Evolutionary conservation across 1,140 invertebrate genomes (phyloP).

Genomic region (Ridgeia piscesae): DNA sequence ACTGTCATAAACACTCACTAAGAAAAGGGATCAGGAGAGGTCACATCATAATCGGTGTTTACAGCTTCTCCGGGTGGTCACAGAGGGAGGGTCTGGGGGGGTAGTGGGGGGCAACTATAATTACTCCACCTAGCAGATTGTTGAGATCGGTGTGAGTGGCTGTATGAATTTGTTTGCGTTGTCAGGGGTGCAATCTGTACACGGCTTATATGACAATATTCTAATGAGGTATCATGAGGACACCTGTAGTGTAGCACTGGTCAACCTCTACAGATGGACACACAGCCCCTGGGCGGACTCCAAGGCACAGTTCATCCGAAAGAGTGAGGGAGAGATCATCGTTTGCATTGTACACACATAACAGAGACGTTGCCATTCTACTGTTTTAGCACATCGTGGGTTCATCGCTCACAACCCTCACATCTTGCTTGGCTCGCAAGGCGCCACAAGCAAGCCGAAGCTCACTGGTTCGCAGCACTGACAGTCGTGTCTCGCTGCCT

Average conservation of each 20-base stretch:
- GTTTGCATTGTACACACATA: not conserved
- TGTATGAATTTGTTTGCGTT: not conserved
- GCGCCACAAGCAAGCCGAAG: no score
- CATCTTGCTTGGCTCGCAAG: not conserved
- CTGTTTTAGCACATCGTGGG: not conserved
- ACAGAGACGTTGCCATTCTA: not conserved
- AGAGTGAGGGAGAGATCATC: not conserved
- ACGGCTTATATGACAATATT: not conserved
- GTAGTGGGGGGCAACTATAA: not conserved
- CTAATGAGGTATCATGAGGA: not conserved
- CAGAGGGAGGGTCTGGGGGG: not conserved
- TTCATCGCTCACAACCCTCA: not conserved
- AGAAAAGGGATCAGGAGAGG: not conserved
- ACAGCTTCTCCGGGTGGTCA: not conserved
- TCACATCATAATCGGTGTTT: not conserved
- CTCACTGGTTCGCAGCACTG: not conserved
- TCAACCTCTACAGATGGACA: not conserved
- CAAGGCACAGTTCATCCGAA: not conserved
- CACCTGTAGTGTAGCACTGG: not conserved
- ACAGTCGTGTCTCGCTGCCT: not conserved
- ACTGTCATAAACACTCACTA: not conserved
- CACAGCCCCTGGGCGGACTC: not conserved
- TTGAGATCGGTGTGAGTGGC: not conserved
- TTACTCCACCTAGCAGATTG: not conserved
- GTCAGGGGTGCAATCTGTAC: not conserved